These are phyloP conservation scores for Microchrysa polita DNA, from an alignment of 2,888 invertebrate genomes.

Conservation along the genomic window DNA sequence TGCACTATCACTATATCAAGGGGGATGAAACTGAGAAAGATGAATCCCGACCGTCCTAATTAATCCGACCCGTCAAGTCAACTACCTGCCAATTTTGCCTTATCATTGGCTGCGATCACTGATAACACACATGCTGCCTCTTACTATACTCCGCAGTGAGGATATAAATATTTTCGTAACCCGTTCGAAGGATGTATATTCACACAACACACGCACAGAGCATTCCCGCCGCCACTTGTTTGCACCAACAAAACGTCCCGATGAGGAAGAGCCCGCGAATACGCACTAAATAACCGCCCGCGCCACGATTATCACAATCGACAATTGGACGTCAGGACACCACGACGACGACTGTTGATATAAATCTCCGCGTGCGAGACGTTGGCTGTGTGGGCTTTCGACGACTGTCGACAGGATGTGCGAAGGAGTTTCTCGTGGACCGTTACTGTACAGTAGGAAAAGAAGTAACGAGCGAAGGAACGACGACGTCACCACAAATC, in stretches of 20 bases:
- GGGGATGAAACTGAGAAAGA: no score
- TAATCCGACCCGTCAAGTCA: background rate
- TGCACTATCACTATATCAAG: conserved; percentile 39
- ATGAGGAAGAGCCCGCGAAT: background rate
- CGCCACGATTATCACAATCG: background rate
- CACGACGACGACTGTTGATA: conserved; percentile 50
- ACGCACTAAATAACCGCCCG: background rate
- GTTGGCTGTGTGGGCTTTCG: no score
- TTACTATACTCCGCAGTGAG: no score
- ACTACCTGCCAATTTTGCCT: conserved; percentile 3
- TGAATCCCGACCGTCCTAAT: conserved; percentile 13
- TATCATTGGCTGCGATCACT: conserved; percentile 40
- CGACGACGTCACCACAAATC: no score
- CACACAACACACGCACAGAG: background rate
- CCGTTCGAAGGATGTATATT: conserved; percentile 6
- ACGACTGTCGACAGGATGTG: conserved; percentile 41
- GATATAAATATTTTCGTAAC: background rate
- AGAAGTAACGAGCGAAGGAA: conserved; percentile 3
- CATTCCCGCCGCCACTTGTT: background rate
- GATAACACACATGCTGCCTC: conserved; percentile 19
- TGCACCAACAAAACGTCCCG: background rate
- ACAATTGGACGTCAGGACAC: conserved; percentile 40
- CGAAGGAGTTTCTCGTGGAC: conserved; percentile 40
- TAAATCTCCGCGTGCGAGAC: conserved; percentile 47
- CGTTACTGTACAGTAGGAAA: conserved; percentile 8